These are phyloP conservation scores for Molorchus minor DNA, from an alignment of 2,888 invertebrate species.

Conservation along the genomic window DNA sequence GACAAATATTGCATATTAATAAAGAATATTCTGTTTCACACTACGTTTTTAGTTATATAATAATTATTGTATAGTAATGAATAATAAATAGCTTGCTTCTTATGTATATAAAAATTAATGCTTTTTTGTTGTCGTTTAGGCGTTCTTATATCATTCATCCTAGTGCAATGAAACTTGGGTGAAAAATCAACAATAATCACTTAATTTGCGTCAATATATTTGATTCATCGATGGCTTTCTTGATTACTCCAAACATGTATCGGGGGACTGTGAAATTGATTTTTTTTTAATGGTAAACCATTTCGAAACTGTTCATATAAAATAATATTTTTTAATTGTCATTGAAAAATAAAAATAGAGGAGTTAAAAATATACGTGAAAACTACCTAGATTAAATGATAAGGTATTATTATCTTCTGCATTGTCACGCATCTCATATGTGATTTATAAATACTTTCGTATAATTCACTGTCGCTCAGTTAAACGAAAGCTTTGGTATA, in stretches of 20 bases:
- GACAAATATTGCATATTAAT: not conserved
- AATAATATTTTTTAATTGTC: too few relatives aligned
- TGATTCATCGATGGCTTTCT: too few relatives aligned
- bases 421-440: not conserved
- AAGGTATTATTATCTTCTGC: not conserved
- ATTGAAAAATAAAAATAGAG: too few relatives aligned
- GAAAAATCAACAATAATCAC: too few relatives aligned
- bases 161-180: too few relatives aligned
- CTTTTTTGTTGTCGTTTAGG: not conserved
- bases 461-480: not conserved
- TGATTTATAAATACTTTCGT: not conserved
- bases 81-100: not conserved
- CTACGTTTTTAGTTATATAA: not conserved
- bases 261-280: too few relatives aligned
- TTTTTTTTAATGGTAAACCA: too few relatives aligned
- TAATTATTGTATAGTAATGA: not conserved
- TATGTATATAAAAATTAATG: not conserved
- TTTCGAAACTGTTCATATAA: too few relatives aligned
- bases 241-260: too few relatives aligned
- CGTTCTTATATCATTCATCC: too few relatives aligned
- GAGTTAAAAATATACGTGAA: not conserved
- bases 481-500: not conserved
- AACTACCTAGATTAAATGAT: not conserved
- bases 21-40: not conserved
- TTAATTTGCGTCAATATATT: too few relatives aligned